Base-by-base conservation (phyloP, 1,140 invertebrate species). In the Thaumatotibia leucotreta region DNA sequence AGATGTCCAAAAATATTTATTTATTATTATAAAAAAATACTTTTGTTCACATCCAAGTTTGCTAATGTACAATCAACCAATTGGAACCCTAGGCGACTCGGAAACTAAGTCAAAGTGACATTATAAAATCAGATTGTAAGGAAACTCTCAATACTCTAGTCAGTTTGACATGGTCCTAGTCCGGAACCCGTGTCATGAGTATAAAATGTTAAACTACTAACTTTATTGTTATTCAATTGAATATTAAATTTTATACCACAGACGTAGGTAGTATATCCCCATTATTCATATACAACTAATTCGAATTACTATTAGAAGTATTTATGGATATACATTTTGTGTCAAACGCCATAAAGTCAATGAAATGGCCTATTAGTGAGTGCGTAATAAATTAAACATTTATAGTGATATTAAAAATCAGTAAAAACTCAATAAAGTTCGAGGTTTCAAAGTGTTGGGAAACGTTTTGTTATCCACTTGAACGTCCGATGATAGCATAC, bases 381-480 rank as follows among this genome's bases (percentile, higher is more conserved):
- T 65, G 61, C 69, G 79, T 66, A 76, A 82, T 86, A 88, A 88
- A 85, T 86, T 79, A 83, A 75, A 84, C 72, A 88, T 84, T 88
- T 84, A 85, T 85, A 78, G 78, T 76, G 75, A 66, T 85, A 83
- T 85, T 85, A 84, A 88, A 84, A 72, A 82, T 76, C 77, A 75
- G 78, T 87, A 87, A 87, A 87, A 84, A 73, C 71, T 76, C 81
- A 83, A 86, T 88, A 84, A 83, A 84, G 76, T 49, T 66, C 70
- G 75, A 74, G 68, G 72, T 73, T 61, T 74, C 65, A 77, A 68
- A 10, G 68, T 68, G 73, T 82, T 82, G 74, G 79, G 77, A 78
- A 77, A 78, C 63, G 61, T 63, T 45, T 66, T 65, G 29, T 50
- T 73, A 67, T 67, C 5, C n/a, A 20, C 9, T 45, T 20, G 0